Evolutionary conservation across 2,113 vertebrate species (phyloP), one percentile per base, ranked within the genome.

Genomic region (Psilopsiagon aurifrons): DNA sequence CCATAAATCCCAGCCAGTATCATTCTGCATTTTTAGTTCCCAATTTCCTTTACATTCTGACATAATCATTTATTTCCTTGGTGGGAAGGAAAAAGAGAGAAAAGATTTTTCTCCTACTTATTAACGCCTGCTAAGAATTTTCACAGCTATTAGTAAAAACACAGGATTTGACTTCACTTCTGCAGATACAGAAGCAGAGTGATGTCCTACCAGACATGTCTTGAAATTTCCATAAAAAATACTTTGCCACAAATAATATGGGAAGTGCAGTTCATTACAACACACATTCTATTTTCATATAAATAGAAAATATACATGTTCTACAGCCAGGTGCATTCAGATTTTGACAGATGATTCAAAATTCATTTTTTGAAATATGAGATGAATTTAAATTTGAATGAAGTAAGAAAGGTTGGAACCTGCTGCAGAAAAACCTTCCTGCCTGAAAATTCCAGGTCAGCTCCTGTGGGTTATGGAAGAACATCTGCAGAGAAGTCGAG

Each of bases 81-180:
- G 16, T 14, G 33, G 1, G 1, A 2, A 3, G 15, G 10, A 9
- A 11, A 18, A 52, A 33, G 28, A 71, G 23, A 66, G 35, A 73
- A 74, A 91, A 54, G 0, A 24, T 88, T 93, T 95, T 88, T 88
- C 18, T 62, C 25, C 49, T 35, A 33, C 46, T 90, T 93, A 92
- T 90, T 93, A 95, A 84, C 1, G 2, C 79, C 76, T 86, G 73
- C 86, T 78, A 86, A 68, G 94, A 86, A 75, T 92, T 93, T 96
- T 96, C 93, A 92, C 83, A 94, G 68, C 90, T 94, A 78, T 86
- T 94, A 88, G 74, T 33, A 83, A 90, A 88, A 27, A 13, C 64
- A 70, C 27, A 33, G 85, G 20, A 49, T 59, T 90, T 92, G 83
- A 88, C 81, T 93, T 80, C 83, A 77, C 60, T 92, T 92, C 83